These are phyloP conservation scores for Clanis bilineata DNA, from an alignment of 2,888 invertebrate species.

Conservation along the genomic window DNA sequence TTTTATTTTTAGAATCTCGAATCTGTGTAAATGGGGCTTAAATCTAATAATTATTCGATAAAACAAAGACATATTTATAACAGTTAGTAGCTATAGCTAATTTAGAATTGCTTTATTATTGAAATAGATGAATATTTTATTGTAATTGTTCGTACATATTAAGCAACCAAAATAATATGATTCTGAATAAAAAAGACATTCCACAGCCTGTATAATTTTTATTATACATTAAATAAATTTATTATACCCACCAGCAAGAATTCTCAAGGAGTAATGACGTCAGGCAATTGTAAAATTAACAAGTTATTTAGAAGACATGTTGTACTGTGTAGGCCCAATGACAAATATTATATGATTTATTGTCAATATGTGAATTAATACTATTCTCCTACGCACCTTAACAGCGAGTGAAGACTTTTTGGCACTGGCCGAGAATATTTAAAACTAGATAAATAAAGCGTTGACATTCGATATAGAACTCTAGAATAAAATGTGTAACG, in stretches of 20 bases:
- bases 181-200: slow-evolving; percentile 1
- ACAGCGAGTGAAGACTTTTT: too few relatives aligned
- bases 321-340: too few relatives aligned
- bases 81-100: background rate
- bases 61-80: background rate
- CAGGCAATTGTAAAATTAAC: background rate
- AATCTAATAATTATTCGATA: background rate
- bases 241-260: background rate
- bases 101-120: background rate
- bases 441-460: too few relatives aligned
- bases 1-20: too few relatives aligned
- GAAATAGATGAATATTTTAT: background rate
- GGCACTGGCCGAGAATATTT: too few relatives aligned
- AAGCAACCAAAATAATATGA: background rate
- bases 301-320: too few relatives aligned
- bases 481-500: too few relatives aligned
- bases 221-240: background rate
- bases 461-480: too few relatives aligned
- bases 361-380: too few relatives aligned
- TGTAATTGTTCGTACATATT: background rate
- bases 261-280: background rate
- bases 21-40: too few relatives aligned
- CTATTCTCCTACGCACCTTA: too few relatives aligned
- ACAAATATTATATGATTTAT: too few relatives aligned
- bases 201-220: background rate